Evolutionary conservation across 2,113 vertebrate species (phyloP).

Genomic region (Erythrolamprus reginae): DNA sequence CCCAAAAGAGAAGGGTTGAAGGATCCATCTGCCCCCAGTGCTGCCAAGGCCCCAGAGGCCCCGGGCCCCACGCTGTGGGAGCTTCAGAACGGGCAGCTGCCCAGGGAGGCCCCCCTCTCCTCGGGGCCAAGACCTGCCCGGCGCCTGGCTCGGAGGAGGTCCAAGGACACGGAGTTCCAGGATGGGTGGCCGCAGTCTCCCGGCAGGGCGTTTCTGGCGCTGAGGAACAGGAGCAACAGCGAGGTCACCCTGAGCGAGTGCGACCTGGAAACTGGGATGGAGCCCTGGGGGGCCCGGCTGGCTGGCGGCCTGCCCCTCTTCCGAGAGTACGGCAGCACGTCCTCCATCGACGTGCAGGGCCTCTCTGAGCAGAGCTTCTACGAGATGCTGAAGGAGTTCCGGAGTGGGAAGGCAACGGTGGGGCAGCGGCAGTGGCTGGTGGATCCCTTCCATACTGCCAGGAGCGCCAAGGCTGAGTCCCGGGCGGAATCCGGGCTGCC

Average conservation of each 20-base stretch:
- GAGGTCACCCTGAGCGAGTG: slow-evolving; percentile 91
- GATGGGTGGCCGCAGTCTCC: slow-evolving; percentile 65
- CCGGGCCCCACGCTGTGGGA: slow-evolving; percentile 44
- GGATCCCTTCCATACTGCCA: slow-evolving; percentile 30
- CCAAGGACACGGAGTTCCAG: slow-evolving; percentile 82
- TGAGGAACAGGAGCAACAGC: slow-evolving; percentile 87
- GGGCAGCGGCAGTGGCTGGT: slow-evolving; percentile 48
- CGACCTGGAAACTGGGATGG: slow-evolving; percentile 66
- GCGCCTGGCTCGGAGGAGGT: slow-evolving; percentile 67
- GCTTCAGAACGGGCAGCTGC: slow-evolving; percentile 54
- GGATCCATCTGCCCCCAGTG: slow-evolving; percentile 63
- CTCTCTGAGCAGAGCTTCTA: slow-evolving; percentile 87
- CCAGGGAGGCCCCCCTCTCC: slow-evolving; percentile 22
- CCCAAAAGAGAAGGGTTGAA: slow-evolving; percentile 78
- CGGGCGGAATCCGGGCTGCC: slow-evolving; percentile 38
- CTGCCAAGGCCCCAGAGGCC: slow-evolving; percentile 44
- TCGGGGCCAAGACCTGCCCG: slow-evolving; percentile 56
- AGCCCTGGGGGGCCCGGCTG: slow-evolving; percentile 20
- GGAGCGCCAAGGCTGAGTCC: slow-evolving; percentile 25
- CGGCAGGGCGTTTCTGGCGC: slow-evolving; percentile 59
- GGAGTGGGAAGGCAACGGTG: slow-evolving; percentile 72
- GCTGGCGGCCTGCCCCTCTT: slow-evolving; percentile 64
- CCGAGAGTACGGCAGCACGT: slow-evolving; percentile 92
- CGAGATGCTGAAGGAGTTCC: slow-evolving; percentile 84
- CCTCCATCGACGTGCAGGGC: slow-evolving; percentile 88